These are phyloP conservation scores for Zophobas atratus DNA, from an alignment of 1,140 invertebrate genomes.

Conservation along the genomic window DNA sequence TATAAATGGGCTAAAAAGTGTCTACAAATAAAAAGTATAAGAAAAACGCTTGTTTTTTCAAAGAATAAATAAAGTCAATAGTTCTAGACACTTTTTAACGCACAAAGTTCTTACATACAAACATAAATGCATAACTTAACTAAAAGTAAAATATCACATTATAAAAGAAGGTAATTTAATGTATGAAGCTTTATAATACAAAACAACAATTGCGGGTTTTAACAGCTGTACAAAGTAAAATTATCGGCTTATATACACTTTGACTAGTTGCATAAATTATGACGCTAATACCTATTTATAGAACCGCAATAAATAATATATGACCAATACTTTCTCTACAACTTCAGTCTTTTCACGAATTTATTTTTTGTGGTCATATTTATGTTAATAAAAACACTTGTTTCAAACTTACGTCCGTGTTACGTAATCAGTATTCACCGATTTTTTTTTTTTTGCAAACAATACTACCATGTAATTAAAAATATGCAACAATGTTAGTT, in stretches of 20 bases:
- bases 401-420: not conserved
- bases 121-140: not conserved
- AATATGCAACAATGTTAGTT: not conserved
- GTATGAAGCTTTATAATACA: constrained; percentile 27
- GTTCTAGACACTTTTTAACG: constrained; percentile 28
- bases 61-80: not conserved
- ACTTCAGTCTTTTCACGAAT: constrained; percentile 32
- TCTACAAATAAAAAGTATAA: not conserved
- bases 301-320: constrained; percentile 21
- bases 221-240: constrained; percentile 46
- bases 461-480: constrained; percentile 13
- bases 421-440: not conserved
- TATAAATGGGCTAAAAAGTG: constrained; percentile 40
- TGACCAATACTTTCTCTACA: constrained; percentile 12
- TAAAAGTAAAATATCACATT: constrained; percentile 26
- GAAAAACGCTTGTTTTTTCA: not conserved
- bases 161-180: constrained; percentile 38
- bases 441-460: not conserved
- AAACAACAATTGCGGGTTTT: constrained; percentile 43
- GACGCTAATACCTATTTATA: constrained; percentile 10
- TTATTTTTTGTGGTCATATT: constrained; percentile 25
- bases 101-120: constrained; percentile 13
- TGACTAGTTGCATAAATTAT: constrained; percentile 44
- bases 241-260: constrained; percentile 47
- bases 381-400: not conserved